A percentile compares a stretch with the other conserved stretches of the same genome.
Evolutionary conservation across 2,888 invertebrate species (phyloP).

Genomic region (Xylophagus ater): DNA sequence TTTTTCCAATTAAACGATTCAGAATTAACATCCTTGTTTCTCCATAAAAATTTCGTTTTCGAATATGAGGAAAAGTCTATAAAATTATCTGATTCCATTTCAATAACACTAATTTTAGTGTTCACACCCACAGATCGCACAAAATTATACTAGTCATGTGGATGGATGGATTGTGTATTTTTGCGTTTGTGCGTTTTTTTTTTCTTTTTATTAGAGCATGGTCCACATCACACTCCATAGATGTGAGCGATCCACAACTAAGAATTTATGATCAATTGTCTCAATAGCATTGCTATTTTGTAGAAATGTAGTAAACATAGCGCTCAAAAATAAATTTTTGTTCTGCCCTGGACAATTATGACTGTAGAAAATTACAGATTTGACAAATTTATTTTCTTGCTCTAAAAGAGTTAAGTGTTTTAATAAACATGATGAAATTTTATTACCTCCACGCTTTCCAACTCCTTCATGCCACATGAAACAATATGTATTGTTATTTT

Average conservation of each 20-base stretch:
- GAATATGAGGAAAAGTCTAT: too few relatives aligned
- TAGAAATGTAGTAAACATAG: conserved; percentile 5
- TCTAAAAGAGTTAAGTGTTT: not conserved
- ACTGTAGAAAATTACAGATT: not conserved
- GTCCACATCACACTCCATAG: not conserved
- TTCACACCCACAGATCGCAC: too few relatives aligned
- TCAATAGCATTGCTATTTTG: not conserved
- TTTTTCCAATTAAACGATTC: too few relatives aligned
- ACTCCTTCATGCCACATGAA: conserved; percentile 5
- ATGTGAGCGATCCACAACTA: not conserved
- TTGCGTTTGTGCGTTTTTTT: too few relatives aligned
- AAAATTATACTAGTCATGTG: too few relatives aligned
- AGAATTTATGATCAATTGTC: not conserved
- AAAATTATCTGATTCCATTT: too few relatives aligned
- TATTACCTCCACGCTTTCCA: conserved; percentile 1
- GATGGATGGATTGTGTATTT: too few relatives aligned
- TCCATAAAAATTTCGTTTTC: too few relatives aligned
- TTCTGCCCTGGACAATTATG: conserved; percentile 4
- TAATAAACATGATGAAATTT: conserved; percentile 2
- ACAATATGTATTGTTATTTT: not conserved
- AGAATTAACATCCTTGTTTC: too few relatives aligned
- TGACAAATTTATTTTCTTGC: not conserved
- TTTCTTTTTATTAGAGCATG: conserved; percentile 1
- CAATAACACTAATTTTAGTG: too few relatives aligned
- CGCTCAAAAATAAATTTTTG: not conserved